Conservation (phyloP, 2,888 invertebrate species). For the Tuta absoluta region DNA sequence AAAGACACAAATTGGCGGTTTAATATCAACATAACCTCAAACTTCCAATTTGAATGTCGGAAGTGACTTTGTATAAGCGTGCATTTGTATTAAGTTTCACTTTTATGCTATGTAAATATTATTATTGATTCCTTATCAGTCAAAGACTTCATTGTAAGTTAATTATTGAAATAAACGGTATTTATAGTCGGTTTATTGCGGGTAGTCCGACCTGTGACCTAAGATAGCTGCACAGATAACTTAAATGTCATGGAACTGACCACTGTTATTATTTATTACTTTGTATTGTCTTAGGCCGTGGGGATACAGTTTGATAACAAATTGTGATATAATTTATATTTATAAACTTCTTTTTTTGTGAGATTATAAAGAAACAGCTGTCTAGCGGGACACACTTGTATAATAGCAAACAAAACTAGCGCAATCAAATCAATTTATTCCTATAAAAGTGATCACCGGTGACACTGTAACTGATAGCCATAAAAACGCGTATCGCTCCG, state of each 20-base stretch:
- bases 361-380: too few relatives aligned
- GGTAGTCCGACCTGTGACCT: slow-evolving; percentile 56
- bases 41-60: slow-evolving; percentile 51
- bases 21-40: slow-evolving; percentile 38
- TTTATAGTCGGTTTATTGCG: slow-evolving; percentile 69
- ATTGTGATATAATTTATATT: not conserved
- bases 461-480: slow-evolving; percentile 53
- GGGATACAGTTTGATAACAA: not conserved
- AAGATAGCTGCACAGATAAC: slow-evolving; percentile 45
- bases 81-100: slow-evolving; percentile 61
- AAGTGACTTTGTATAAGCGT: slow-evolving; percentile 63
- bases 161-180: slow-evolving; percentile 78
- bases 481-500: slow-evolving; percentile 56
- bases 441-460: slow-evolving; percentile 52
- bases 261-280: slow-evolving; percentile 58
- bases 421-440: not conserved
- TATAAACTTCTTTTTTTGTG: too few relatives aligned
- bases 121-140: slow-evolving; percentile 70
- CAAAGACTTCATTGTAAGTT: slow-evolving; percentile 73
- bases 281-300: slow-evolving; percentile 51
- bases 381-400: too few relatives aligned
- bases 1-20: slow-evolving; percentile 53
- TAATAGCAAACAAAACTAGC: not conserved
- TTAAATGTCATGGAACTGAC: slow-evolving; percentile 75
- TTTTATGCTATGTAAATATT: slow-evolving; percentile 48